phyloP scores from a whole-genome alignment of 2,888 invertebrate species.

The Gasteruption jaculator region DNA sequence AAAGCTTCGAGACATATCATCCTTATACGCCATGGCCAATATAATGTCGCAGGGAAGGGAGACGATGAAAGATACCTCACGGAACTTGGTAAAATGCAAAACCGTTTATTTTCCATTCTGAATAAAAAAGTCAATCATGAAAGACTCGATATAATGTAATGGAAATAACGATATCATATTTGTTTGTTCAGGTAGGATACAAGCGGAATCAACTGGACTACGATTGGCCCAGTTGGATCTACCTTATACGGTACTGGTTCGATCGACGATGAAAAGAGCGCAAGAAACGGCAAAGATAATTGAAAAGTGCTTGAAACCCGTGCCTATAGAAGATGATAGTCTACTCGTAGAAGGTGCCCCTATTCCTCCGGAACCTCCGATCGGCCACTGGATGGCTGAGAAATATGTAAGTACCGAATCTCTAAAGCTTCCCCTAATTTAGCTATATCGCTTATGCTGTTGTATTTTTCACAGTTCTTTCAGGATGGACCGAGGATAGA shows the following conservation, averaged over 20 bases:
- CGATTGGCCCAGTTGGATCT: constrained; percentile 73
- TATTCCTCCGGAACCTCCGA: constrained; percentile 87
- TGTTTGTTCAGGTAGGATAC: constrained; percentile 69
- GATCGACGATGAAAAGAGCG: constrained; percentile 92
- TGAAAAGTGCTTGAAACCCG: constrained; percentile 60
- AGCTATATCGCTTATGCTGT: constrained; percentile 1
- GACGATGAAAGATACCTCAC: constrained; percentile 77
- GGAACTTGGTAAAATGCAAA: constrained; percentile 61
- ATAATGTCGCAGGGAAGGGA: constrained; percentile 67
- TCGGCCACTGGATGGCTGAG: constrained; percentile 84
- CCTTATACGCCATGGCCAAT: constrained; percentile 93
- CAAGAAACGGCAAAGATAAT: constrained; percentile 88
- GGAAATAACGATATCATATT: constrained; percentile 4
- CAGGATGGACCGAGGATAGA: constrained; percentile 93
- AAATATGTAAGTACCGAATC: constrained; percentile 58
- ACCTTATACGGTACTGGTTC: constrained; percentile 74
- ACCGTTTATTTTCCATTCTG: not conserved
- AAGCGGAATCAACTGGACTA: constrained; percentile 82
- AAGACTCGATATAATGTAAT: constrained; percentile 8
- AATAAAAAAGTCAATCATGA: not conserved
- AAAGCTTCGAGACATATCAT: constrained; percentile 76
- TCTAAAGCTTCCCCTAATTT: constrained; percentile 15
- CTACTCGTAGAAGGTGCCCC: constrained; percentile 91
- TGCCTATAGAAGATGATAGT: constrained; percentile 63
- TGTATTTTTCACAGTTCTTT: constrained; percentile 63